A percentile compares a stretch with the other conserved stretches of the same genome.
These are phyloP conservation scores for Galeopsomyia nigrocyanea DNA, from an alignment of 2,888 invertebrate species.

Conservation along the genomic window DNA sequence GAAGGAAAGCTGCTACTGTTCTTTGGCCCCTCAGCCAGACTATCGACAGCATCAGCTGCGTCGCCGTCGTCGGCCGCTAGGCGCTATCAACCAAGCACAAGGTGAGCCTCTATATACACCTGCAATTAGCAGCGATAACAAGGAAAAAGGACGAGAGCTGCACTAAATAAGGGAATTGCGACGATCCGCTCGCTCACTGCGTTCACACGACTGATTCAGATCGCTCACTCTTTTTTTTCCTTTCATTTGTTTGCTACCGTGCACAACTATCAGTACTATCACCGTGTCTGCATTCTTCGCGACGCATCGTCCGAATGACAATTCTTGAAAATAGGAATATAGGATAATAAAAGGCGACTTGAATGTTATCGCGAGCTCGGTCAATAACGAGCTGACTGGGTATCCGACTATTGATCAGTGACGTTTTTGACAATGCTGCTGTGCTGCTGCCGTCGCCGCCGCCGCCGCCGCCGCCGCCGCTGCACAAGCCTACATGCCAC, in stretches of 20 bases:
- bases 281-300: no score
- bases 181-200: slow-evolving; percentile 2
- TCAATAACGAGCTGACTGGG: no score
- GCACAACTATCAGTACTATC: slow-evolving; percentile 1
- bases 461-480: not conserved
- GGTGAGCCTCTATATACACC: slow-evolving; percentile 49
- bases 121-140: not conserved
- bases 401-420: no score
- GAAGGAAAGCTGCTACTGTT: slow-evolving; percentile 55
- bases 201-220: not conserved
- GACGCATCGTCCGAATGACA: no score
- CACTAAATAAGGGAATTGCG: not conserved
- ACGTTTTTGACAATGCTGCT: not conserved
- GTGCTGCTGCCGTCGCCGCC: not conserved
- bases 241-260: not conserved
- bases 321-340: no score
- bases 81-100: slow-evolving; percentile 53
- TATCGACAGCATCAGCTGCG: slow-evolving; percentile 54
- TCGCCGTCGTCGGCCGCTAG: slow-evolving; percentile 47
- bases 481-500: not conserved
- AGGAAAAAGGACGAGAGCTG: not conserved
- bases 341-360: no score
- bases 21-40: slow-evolving; percentile 59
- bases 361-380: no score
- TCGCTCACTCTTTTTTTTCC: not conserved